Conservation (phyloP, 2,888 invertebrate species). For the Disparrhopalites patrizii region DNA sequence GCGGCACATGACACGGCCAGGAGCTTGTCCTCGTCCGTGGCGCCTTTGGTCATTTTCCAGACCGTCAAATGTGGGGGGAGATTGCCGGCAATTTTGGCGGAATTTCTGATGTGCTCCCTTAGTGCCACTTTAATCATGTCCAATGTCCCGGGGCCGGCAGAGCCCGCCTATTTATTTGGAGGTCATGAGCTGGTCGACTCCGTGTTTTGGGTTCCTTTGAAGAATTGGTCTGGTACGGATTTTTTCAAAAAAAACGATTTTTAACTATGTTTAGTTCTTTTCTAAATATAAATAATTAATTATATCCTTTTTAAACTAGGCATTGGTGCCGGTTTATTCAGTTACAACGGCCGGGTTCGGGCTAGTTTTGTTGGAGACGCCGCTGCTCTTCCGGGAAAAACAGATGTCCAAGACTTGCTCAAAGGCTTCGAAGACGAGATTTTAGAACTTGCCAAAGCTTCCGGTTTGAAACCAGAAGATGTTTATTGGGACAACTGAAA, state of each 20-base stretch:
- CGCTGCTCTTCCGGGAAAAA: slow-evolving; percentile 32
- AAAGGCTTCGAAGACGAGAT: slow-evolving; percentile 46
- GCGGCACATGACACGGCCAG: slow-evolving; percentile 34
- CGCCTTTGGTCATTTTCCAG: slow-evolving; percentile 39
- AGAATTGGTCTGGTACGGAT: slow-evolving; percentile 40
- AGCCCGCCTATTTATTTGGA: slow-evolving; percentile 41
- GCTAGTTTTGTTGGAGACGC: slow-evolving; percentile 43
- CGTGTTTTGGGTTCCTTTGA: slow-evolving; percentile 45
- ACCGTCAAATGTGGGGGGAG: slow-evolving; percentile 40
- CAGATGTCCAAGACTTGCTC: slow-evolving; percentile 37
- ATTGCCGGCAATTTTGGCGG: slow-evolving; percentile 35
- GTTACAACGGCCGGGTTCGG: slow-evolving; percentile 44
- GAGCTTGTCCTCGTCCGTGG: slow-evolving; percentile 33
- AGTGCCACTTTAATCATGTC: slow-evolving; percentile 44
- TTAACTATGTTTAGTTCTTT: slow-evolving; percentile 4
- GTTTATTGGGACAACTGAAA: background rate
- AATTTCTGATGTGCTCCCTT: slow-evolving; percentile 33
- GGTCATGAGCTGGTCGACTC: slow-evolving; percentile 44
- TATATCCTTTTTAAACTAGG: too few species aligned
- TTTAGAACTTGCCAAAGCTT: slow-evolving; percentile 31
- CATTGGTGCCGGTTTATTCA: slow-evolving; percentile 43
- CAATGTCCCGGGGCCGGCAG: slow-evolving; percentile 47
- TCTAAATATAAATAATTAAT: too few species aligned
- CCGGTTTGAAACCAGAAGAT: slow-evolving; percentile 24
- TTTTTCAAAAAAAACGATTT: background rate